Conservation (phyloP, 2,113 vertebrate species). For the Myiozetetes cayanensis region DNA sequence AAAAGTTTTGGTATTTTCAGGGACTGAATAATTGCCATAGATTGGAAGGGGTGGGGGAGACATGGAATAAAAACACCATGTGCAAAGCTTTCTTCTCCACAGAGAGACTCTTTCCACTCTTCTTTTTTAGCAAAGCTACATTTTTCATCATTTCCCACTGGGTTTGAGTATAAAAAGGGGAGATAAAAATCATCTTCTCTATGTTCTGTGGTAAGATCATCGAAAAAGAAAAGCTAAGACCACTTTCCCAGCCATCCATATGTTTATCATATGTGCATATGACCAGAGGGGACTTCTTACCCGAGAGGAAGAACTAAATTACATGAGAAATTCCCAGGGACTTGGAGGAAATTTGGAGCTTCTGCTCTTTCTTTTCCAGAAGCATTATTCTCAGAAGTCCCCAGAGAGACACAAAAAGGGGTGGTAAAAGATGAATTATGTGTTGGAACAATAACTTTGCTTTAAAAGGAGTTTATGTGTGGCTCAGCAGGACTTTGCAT, state of each 20-base stretch:
- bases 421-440: not conserved
- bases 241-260: not conserved
- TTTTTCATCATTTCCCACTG: not conserved
- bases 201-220: not conserved
- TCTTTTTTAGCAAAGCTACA: not conserved
- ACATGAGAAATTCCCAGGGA: not conserved
- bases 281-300: not conserved
- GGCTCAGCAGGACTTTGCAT: not conserved
- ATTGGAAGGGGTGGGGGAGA: not conserved
- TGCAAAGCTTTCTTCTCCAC: not conserved
- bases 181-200: conserved; percentile 9
- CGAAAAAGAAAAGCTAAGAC: not conserved
- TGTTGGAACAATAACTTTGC: not conserved
- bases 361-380: not conserved
- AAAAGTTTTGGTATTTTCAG: not conserved
- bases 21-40: not conserved
- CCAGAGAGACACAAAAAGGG: not conserved
- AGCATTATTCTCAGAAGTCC: not conserved
- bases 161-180: not conserved
- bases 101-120: not conserved
- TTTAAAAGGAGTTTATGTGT: not conserved
- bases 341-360: not conserved
- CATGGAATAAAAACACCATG: not conserved
- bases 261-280: not conserved
- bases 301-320: not conserved